These are phyloP conservation scores for Rhingia rostrata DNA, from an alignment of 2,888 invertebrate species.

Conservation along the genomic window DNA sequence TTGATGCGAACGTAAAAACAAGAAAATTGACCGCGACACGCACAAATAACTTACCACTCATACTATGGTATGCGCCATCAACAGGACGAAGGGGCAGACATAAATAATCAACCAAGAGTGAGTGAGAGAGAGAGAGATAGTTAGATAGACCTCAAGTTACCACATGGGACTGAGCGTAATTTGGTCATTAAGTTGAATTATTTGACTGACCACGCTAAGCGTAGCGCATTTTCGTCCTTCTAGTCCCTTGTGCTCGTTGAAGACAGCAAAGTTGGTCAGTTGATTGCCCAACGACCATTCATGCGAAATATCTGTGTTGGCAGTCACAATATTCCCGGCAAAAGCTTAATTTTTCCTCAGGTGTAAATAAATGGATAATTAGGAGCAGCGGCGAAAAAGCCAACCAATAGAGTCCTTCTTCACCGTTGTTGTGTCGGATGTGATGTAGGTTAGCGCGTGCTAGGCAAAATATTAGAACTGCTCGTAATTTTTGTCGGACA, in stretches of 20 bases:
- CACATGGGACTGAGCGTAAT: conserved; percentile 71
- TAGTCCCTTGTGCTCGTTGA: not conserved
- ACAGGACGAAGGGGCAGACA: not conserved
- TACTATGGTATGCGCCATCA: not conserved
- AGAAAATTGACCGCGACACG: conserved; percentile 73
- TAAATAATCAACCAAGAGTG: not conserved
- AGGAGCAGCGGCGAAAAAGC: conserved; percentile 34
- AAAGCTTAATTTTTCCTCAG: conserved; percentile 60
- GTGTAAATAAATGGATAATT: conserved; percentile 72
- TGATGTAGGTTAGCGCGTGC: not conserved
- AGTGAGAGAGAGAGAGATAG: not conserved
- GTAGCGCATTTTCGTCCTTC: conserved; percentile 7
- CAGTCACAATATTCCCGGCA: not conserved
- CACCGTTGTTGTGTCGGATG: not conserved
- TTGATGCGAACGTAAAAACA: conserved; percentile 65
- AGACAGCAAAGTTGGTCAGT: conserved; percentile 18
- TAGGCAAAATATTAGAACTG: conserved; percentile 9
- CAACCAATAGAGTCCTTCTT: conserved; percentile 10
- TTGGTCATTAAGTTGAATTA: conserved; percentile 74
- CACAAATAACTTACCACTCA: conserved; percentile 59
- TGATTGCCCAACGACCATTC: conserved; percentile 3
- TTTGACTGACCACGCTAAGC: conserved; percentile 62
- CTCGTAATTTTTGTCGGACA: not conserved
- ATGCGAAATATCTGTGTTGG: conserved; percentile 32
- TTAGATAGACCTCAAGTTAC: conserved; percentile 27